Evolutionary conservation across 2,113 vertebrate genomes (phyloP), one percentile per base, ranked within the genome.

Genomic region (Hydropotes inermis): DNA sequence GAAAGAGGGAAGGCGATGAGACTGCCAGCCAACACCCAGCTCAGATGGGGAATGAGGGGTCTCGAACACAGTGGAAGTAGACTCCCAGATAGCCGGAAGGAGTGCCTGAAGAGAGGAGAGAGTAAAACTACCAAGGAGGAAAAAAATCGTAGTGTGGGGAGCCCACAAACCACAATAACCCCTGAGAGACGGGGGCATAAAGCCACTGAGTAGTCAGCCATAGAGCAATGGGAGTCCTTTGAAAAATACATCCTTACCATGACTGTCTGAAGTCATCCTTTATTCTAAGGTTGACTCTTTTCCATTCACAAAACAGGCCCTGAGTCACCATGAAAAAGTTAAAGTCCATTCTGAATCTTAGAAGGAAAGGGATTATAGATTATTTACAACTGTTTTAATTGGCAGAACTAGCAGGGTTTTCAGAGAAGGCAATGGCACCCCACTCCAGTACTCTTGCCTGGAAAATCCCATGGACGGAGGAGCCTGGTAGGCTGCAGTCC

Each of bases 91-190:
- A 50, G 55, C 36, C 61, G 54, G 1, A 86, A 87, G 15, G 52
- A 76, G 10, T n/a, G 52, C 28, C 33, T 43, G 28, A 85, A 47
- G n/a, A 92, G 27, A 93, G 39, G 54, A 58, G 39, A 95, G 21
- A 52, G 45, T 17, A 50, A 94, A 98, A 95, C 96, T 83, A 96
- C 89, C 83, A 94, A 50, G 89, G 13, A 47, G 81, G 50, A 78
- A 70, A 79, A 79, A 83, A 82, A 43, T 64, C 28, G 9, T 27
- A 70, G 2, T 79, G 60, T 92, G 50, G 88, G 55, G 30, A 96
- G 93, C 96, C 97, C 97, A 94, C 96, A 97, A 95, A 94, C 97
- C 98, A 95, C 96, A 95, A 82, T 1, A 45, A 54, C 21, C 39
- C 85, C 93, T 52, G 21, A 95, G 94, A 87, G 58, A 67, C 87